These are phyloP conservation scores for Anthonomus grandis DNA, from an alignment of 1,140 invertebrate genomes.

Conservation along the genomic window DNA sequence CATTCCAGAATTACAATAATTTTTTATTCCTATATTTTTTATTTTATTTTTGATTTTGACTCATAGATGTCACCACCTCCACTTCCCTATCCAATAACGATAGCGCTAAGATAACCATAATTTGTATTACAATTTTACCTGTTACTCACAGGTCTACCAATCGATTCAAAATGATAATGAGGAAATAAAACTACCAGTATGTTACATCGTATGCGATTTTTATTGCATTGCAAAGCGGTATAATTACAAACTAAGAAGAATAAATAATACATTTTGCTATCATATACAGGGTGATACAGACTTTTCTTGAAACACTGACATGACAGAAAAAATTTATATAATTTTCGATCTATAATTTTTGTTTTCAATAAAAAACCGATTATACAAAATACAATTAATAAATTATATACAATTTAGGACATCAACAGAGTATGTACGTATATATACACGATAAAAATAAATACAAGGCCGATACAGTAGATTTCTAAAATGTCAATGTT, in stretches of 20 bases:
- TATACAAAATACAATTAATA: slow-evolving; percentile 14
- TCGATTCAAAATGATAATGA: too few species aligned
- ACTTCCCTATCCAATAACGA: too few species aligned
- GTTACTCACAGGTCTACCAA: too few species aligned
- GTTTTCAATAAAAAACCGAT: slow-evolving; percentile 17
- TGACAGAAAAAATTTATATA: slow-evolving; percentile 16
- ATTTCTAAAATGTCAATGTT: slow-evolving; percentile 25
- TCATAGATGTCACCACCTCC: too few species aligned
- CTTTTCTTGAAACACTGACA: slow-evolving; percentile 23
- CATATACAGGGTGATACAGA: slow-evolving; percentile 26
- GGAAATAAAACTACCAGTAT: slow-evolving; percentile 5
- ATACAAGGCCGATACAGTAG: neutral
- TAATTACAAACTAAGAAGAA: slow-evolving; percentile 28
- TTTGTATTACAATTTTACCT: too few species aligned
- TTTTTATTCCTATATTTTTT: too few species aligned
- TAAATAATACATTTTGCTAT: slow-evolving; percentile 32
- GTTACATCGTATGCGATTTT: slow-evolving; percentile 23
- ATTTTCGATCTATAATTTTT: too few species aligned
- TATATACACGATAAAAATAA: slow-evolving; percentile 1
- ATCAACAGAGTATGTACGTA: slow-evolving; percentile 11
- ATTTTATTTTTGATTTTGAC: too few species aligned
- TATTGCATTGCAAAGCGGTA: slow-evolving; percentile 29
- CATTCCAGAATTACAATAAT: too few species aligned
- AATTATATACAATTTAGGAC: slow-evolving; percentile 21
- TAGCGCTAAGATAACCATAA: too few species aligned